Percentiles rank a stretch among this genome's conserved stretches.
These are phyloP conservation scores for Temnopleurus reevesii DNA, from an alignment of 53 echinoderm and acorn worm species.

Conservation along the genomic window DNA sequence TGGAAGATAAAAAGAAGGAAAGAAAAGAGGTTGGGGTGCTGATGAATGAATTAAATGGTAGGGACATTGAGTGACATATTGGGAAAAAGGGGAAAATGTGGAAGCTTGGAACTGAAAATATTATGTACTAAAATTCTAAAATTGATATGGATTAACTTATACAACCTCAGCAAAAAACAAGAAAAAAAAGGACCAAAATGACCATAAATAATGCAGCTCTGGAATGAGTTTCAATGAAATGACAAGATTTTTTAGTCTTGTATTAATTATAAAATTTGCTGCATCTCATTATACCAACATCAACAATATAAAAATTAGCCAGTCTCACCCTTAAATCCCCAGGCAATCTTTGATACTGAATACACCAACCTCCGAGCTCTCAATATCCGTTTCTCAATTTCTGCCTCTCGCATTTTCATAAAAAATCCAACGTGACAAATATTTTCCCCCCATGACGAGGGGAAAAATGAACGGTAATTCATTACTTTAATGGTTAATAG, in stretches of 20 bases:
- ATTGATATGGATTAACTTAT: no score
- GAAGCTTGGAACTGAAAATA: background rate
- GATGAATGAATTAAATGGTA: background rate
- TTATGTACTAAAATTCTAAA: no score
- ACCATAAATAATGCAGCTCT: no score
- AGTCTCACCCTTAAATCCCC: background rate
- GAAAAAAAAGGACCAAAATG: no score
- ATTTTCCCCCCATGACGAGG: background rate
- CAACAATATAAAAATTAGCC: slow-evolving; percentile 23
- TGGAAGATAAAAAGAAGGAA: background rate
- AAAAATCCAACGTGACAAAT: background rate
- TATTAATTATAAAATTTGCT: no score
- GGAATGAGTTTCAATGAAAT: no score
- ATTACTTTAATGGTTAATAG: background rate
- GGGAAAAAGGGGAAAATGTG: background rate
- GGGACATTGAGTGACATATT: background rate
- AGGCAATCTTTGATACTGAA: slow-evolving; percentile 26
- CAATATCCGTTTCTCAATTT: background rate
- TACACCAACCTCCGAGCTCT: background rate
- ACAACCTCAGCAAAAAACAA: no score
- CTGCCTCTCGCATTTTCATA: background rate
- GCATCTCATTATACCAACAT: no score
- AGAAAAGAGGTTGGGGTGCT: no score
- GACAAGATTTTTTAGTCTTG: no score
- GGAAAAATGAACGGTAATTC: background rate